phyloP scores from a whole-genome alignment of 1,140 invertebrate genomes.

The Papilio helenus region DNA sequence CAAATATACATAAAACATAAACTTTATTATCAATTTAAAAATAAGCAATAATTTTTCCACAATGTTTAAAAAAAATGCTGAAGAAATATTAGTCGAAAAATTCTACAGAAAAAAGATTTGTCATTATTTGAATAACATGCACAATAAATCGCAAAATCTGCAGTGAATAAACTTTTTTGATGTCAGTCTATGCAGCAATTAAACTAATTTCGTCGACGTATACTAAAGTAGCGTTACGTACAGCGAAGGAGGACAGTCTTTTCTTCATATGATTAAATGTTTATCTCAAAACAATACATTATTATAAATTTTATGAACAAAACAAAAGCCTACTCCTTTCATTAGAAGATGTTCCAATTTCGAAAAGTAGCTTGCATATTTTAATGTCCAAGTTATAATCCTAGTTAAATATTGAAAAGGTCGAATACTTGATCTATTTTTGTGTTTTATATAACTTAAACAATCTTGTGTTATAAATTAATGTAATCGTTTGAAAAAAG shows the following conservation, averaged over 20 bases:
- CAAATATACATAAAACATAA: background rate
- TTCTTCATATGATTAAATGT: slow-evolving; percentile 34
- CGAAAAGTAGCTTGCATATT: background rate
- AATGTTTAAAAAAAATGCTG: background rate
- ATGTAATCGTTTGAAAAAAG: too few relatives aligned
- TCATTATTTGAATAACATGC: background rate
- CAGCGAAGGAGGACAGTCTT: slow-evolving; percentile 17
- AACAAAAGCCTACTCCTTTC: slow-evolving; percentile 1
- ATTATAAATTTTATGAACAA: background rate
- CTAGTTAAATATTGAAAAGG: background rate
- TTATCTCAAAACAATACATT: slow-evolving; percentile 4
- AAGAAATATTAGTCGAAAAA: background rate
- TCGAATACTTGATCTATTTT: background rate
- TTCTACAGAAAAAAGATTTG: background rate
- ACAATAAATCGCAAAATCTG: slow-evolving; percentile 1
- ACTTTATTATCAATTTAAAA: background rate
- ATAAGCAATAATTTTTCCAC: background rate
- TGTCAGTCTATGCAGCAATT: slow-evolving; percentile 28
- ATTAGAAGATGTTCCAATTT: background rate
- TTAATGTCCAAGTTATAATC: background rate
- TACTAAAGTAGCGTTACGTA: background rate
- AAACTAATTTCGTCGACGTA: slow-evolving; percentile 27
- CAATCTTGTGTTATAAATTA: too few relatives aligned
- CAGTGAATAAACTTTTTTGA: slow-evolving; percentile 23
- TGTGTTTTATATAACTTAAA: background rate